phyloP scores from a whole-genome alignment of 2,113 vertebrate species.

The Erythrolamprus reginae region DNA sequence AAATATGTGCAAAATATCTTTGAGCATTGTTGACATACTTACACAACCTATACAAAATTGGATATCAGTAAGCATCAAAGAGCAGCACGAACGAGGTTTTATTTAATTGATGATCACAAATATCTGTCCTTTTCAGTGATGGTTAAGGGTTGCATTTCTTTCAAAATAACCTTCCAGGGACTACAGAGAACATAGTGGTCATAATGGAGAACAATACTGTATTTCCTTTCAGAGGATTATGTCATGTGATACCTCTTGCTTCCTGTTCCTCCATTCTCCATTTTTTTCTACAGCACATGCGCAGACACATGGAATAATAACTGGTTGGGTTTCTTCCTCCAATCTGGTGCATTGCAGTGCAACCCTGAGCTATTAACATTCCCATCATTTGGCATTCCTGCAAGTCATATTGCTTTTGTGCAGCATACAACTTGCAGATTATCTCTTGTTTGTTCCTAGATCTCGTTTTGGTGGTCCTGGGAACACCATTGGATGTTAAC shows the following conservation, averaged over 20 bases:
- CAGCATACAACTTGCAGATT: not conserved
- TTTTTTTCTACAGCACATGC: not conserved
- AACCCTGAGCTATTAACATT: not conserved
- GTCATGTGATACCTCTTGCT: not conserved
- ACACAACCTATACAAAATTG: not conserved
- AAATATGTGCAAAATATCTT: not conserved
- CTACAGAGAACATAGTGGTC: not conserved
- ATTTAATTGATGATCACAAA: not conserved
- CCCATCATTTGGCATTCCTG: not conserved
- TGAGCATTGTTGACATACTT: not conserved
- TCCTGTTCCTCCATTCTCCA: not conserved
- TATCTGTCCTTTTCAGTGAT: not conserved
- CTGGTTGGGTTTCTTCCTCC: not conserved
- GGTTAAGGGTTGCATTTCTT: not conserved
- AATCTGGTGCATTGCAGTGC: not conserved
- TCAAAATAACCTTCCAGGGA: not conserved
- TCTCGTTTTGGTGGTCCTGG: not conserved
- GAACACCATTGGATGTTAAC: not conserved
- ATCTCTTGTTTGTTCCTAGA: no score
- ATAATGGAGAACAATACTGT: not conserved
- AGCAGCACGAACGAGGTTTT: not conserved
- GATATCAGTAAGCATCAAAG: not conserved
- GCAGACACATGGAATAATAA: not conserved
- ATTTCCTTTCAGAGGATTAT: not conserved
- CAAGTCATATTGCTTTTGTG: not conserved